Base-by-base conservation (phyloP, 1,140 invertebrate genomes). In the Helicoverpa zea region DNA sequence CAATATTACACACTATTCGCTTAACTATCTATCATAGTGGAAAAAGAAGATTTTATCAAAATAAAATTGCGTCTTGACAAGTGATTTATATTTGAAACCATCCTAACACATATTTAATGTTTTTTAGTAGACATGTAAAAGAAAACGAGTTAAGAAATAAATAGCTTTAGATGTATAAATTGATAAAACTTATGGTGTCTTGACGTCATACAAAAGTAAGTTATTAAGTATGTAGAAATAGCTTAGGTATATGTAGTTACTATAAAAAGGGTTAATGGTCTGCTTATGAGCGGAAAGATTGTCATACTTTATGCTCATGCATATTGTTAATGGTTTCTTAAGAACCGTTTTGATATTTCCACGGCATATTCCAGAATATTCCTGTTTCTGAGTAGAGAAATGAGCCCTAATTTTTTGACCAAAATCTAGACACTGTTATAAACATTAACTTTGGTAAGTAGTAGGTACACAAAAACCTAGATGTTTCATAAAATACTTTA, bases 91-190 rank as follows among this genome's bases (percentile, higher is more conserved):
- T 43, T 58, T 18, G 56, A 10, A 16, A 23, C 64, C 35, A 49
- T 18, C n/a, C 18, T 66, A 18, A 47, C 16, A 47, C 16, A 49
- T 23, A 49, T 10, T 68, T 23, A 13, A 68, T 49, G 2, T 47
- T 49, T 49, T 23, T 13, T 23, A 7, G 43, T 49, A 49, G 11
- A n/a, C 47, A 59, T 16, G 18, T 59, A 61, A 61, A 61, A 61
- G 58, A 61, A 61, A 59, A 14, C 23, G 23, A 4, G 58, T 61
- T 61, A 18, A 49, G 16, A 49, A 68, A 68, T 68, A 49, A 68
- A 49, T 68, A 49, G 64, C 18, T 49, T 47, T 49, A 49, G 64
- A 68, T 68, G 43, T 68, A 49, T 10, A 18, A 4, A 23, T 18
- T 47, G 64, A 68, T 68, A 68, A 68, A 9, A 3, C 35, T 47